Conservation (phyloP, 2,888 invertebrate genomes). For the Dicyrtoma fusca region DNA sequence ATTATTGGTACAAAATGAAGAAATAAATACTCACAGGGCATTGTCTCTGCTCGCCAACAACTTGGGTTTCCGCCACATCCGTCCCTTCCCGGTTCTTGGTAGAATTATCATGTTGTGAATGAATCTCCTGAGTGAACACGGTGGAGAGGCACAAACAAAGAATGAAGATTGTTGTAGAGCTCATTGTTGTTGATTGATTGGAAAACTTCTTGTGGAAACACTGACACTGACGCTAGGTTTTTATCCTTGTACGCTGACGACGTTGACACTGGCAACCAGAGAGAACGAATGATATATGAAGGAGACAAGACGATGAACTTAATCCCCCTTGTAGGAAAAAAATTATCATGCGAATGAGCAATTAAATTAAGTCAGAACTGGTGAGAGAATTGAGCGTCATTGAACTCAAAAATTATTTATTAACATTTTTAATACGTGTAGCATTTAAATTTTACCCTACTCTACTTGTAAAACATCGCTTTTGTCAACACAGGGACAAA, state of each 20-base stretch:
- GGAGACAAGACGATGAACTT: slow-evolving; percentile 25
- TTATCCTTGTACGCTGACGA: slow-evolving; percentile 4
- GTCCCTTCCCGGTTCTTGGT: not conserved
- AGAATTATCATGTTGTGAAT: slow-evolving; percentile 22
- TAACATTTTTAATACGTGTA: slow-evolving; percentile 29
- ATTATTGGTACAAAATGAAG: not conserved
- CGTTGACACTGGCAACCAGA: slow-evolving; percentile 15
- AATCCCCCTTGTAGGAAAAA: slow-evolving; percentile 16
- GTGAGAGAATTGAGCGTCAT: slow-evolving; percentile 4
- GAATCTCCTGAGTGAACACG: slow-evolving; percentile 20
- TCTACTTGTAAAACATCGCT: slow-evolving; percentile 22
- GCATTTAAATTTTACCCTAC: slow-evolving; percentile 36
- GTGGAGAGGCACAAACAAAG: slow-evolving; percentile 29
- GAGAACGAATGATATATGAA: slow-evolving; percentile 23
- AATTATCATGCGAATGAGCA: slow-evolving; percentile 23
- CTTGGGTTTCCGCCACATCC: slow-evolving; percentile 13
- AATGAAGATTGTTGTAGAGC: slow-evolving; percentile 8
- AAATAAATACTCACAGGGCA: slow-evolving; percentile 25
- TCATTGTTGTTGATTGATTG: slow-evolving; percentile 15
- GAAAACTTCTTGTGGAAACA: not conserved
- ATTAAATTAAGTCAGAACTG: slow-evolving; percentile 27
- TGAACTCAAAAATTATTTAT: slow-evolving; percentile 19
- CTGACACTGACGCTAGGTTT: not conserved
- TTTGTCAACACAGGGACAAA: no score
- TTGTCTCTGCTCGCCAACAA: slow-evolving; percentile 36